phyloP scores from a whole-genome alignment of 2,113 vertebrate species.

The Oreochromis niloticus region DNA sequence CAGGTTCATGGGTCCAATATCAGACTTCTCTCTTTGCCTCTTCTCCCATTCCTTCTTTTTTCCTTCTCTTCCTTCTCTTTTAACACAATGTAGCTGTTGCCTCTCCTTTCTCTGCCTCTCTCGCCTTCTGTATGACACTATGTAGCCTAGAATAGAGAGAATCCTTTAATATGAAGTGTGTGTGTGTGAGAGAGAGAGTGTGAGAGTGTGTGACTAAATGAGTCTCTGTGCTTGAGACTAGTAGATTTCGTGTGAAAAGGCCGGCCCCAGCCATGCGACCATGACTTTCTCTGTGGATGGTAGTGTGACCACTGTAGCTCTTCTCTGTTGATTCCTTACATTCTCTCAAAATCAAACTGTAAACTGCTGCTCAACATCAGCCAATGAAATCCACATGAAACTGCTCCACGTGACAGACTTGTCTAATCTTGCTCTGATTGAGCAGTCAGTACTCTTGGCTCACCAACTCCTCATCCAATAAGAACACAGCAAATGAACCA shows the following conservation, averaged over 20 bases:
- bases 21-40: slow-evolving; percentile 50
- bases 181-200: background rate
- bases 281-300: slow-evolving; percentile 50
- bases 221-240: slow-evolving; percentile 7
- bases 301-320: slow-evolving; percentile 68
- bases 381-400: slow-evolving; percentile 46
- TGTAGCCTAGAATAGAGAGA: slow-evolving; percentile 67
- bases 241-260: slow-evolving; percentile 2
- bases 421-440: background rate
- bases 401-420: slow-evolving; percentile 41
- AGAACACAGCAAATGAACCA: slow-evolving; percentile 59
- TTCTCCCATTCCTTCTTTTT: slow-evolving; percentile 24
- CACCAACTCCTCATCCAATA: slow-evolving; percentile 49
- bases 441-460: slow-evolving; percentile 41
- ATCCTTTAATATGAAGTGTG: slow-evolving; percentile 51
- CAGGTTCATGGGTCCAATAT: slow-evolving; percentile 71
- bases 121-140: slow-evolving; percentile 66
- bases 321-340: slow-evolving; percentile 40
- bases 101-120: slow-evolving; percentile 51
- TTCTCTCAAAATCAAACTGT: slow-evolving; percentile 62
- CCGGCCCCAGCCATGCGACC: slow-evolving; percentile 47
- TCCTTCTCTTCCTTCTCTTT: slow-evolving; percentile 23
- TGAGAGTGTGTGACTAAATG: background rate
- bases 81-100: slow-evolving; percentile 62
- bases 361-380: slow-evolving; percentile 70